Percentiles rank a stretch among this genome's conserved stretches.
These are phyloP conservation scores for Tapera naevia DNA, from an alignment of 2,797 vertebrate genomes.

Conservation along the genomic window DNA sequence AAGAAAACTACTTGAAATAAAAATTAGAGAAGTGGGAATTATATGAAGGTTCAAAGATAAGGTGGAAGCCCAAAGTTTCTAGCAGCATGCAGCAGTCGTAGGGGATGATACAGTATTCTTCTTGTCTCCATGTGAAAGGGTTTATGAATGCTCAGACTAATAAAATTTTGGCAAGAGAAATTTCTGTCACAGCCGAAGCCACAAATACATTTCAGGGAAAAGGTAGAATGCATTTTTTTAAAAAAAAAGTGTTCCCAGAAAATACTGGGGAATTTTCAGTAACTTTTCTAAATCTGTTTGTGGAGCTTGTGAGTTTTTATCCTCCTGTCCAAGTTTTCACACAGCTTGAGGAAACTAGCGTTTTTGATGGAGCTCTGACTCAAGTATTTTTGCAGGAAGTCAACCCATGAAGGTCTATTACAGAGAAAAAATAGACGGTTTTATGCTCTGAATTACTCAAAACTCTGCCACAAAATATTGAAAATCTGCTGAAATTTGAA, in stretches of 20 bases:
- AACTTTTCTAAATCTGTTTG: conserved; percentile 1
- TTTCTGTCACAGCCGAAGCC: conserved; percentile 4
- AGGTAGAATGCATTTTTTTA: neutral
- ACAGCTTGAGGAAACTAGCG: neutral
- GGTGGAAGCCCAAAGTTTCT: neutral
- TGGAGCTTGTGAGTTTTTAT: conserved; percentile 39
- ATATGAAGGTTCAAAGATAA: neutral
- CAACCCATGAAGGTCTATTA: neutral
- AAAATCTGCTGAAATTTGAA: conserved; percentile 24
- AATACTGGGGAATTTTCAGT: neutral
- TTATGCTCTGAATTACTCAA: neutral
- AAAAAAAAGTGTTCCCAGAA: conserved; percentile 4
- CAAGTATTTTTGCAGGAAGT: neutral
- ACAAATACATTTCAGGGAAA: conserved; percentile 31
- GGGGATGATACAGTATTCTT: neutral
- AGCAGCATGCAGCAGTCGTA: fast-evolving
- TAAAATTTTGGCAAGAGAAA: neutral
- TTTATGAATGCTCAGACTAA: neutral
- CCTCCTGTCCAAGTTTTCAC: neutral
- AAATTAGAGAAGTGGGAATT: neutral
- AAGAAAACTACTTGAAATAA: neutral
- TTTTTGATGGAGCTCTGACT: conserved; percentile 4
- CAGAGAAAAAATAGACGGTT: conserved; percentile 5
- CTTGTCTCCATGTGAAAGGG: neutral
- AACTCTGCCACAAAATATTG: neutral